phyloP scores from a whole-genome alignment of 2,888 invertebrate genomes.

The Drosophila tanythrix region DNA sequence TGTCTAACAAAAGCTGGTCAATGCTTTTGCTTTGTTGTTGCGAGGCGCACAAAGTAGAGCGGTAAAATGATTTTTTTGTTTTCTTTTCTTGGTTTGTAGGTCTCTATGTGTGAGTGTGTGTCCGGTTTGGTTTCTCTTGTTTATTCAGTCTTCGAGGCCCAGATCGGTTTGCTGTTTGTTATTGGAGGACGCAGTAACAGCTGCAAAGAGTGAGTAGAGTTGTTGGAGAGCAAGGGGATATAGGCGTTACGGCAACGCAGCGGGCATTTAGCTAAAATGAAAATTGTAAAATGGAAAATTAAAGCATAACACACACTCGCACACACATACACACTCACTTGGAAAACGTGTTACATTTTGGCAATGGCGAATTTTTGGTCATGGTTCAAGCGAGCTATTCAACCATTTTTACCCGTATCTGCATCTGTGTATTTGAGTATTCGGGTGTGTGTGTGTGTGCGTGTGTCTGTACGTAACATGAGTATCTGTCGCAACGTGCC shows the following conservation, averaged over 20 bases:
- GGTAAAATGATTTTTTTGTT: constrained; percentile 59
- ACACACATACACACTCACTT: constrained; percentile 2
- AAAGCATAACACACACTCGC: constrained; percentile 63
- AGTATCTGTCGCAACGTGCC: constrained; percentile 26
- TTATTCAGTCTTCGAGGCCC: constrained; percentile 69
- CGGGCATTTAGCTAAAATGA: constrained; percentile 37
- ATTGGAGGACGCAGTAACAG: constrained; percentile 22
- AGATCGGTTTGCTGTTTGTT: constrained; percentile 59
- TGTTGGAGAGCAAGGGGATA: neutral
- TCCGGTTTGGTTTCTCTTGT: constrained; percentile 65
- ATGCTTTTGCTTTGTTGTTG: constrained; percentile 46
- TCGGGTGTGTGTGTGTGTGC: neutral
- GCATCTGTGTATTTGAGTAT: neutral
- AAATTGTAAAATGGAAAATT: constrained; percentile 62
- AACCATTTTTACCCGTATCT: constrained; percentile 33
- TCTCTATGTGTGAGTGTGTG: constrained; percentile 6
- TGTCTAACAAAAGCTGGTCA: constrained; percentile 58
- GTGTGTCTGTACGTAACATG: constrained; percentile 12
- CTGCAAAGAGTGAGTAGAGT: neutral
- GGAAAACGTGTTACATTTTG: constrained; percentile 29
- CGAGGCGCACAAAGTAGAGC: constrained; percentile 50
- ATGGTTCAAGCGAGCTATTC: constrained; percentile 37
- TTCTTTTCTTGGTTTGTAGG: constrained; percentile 23
- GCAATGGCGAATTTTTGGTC: constrained; percentile 34
- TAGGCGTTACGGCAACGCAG: constrained; percentile 10